Evolutionary conservation across 2,888 invertebrate species (phyloP), one percentile per base, ranked within the genome.

Genomic region (Eupithecia centaureata): DNA sequence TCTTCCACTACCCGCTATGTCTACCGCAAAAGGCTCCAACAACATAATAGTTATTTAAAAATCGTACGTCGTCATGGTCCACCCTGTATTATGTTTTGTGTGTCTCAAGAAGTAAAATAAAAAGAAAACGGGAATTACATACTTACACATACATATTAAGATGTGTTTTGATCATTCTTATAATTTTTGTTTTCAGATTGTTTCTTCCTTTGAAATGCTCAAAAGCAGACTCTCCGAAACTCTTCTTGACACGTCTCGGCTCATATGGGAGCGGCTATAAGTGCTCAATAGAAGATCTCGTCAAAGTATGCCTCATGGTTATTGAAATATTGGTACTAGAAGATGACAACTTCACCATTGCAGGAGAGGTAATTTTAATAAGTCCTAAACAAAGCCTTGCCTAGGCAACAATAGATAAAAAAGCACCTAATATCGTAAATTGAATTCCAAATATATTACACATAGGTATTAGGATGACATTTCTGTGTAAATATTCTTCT

Each of bases 271-370:
- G 61, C 28, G 52, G 63, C 5, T 59, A 61, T 8, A 28, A 60
- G 3, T 30, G 15, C 22, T 30, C 67, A 0, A 27, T 75, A 7
- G 18, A 60, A 13, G 73, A 76, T 25, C 30, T 68, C 2, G 27
- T 74, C 5, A 75, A 73, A 67, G 63, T 76, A 10, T n/a, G 86
- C 3, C 84, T 87, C 59, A 88, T 94, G 82, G 77, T 94, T 33
- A 83, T 88, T 76, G 94, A 94, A 73, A 87, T 94, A 54, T 68
- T 90, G 38, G 57, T 94, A 38, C 73, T 91, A 15, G 94, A 94
- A 73, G 94, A 94, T 72, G 95, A 95, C 77, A 87, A 92, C 70
- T 86, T 86, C 30, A 77, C 87, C 25, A 76, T 94, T 5, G 79
- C 84, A 51, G 94, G 94, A 27, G 70, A 76, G 74, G 77, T 77